Evolutionary conservation across 37 sponge, comb jelly and placozoan genomes (phyloP).

Genomic region (Axinella damicornis): DNA sequence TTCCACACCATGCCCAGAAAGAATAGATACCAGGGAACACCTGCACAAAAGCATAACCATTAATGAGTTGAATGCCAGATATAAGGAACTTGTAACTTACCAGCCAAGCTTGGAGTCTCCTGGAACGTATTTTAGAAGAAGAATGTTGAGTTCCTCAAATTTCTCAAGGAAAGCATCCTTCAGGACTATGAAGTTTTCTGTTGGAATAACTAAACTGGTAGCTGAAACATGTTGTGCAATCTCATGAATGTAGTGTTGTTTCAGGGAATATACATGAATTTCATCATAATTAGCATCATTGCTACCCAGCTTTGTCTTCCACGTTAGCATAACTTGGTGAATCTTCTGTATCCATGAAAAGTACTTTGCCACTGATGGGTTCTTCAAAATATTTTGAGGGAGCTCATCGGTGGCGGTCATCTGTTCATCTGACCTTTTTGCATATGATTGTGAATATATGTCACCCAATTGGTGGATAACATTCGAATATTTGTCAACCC

Average conservation of each 20-base stretch:
- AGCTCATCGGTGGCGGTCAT: neutral
- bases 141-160: slow-evolving; percentile 47
- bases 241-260: neutral
- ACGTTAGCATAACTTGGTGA: slow-evolving; percentile 17
- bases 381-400: slow-evolving; percentile 17
- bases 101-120: slow-evolving; percentile 40
- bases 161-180: neutral
- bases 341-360: slow-evolving; percentile 57
- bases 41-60: no score
- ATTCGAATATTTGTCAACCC: neutral
- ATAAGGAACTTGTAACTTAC: neutral
- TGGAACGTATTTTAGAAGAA: slow-evolving; percentile 51
- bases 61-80: no score
- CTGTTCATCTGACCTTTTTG: neutral
- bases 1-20: no score
- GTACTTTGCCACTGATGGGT: slow-evolving; percentile 29
- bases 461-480: slow-evolving; percentile 8
- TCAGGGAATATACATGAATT: slow-evolving; percentile 37
- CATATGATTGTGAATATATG: slow-evolving; percentile 20
- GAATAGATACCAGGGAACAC: no score
- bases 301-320: slow-evolving; percentile 33
- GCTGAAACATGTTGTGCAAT: slow-evolving; percentile 33
- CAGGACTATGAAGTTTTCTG: neutral
- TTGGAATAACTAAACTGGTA: neutral
- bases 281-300: slow-evolving; percentile 61